Conservation (phyloP, 2,888 invertebrate species). For the Tetragonula carbonaria region DNA sequence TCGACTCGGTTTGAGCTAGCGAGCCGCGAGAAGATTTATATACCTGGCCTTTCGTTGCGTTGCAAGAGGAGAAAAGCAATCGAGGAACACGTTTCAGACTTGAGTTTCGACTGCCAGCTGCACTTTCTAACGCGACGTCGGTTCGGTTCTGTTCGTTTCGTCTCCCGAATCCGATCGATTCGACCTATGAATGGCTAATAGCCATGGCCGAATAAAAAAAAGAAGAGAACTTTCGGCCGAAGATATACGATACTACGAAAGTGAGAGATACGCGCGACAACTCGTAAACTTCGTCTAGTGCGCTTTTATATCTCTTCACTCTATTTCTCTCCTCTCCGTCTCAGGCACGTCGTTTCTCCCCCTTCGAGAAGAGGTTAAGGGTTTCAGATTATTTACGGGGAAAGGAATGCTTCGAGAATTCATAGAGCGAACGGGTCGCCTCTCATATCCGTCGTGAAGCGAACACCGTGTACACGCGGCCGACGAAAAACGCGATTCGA, state of each 20-base stretch:
- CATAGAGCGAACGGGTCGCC: conserved; percentile 58
- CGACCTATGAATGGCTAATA: background rate
- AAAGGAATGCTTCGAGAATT: conserved; percentile 63
- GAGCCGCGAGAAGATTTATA: background rate
- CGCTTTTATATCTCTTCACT: no score
- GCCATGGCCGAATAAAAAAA: background rate
- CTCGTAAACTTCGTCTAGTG: conserved; percentile 5
- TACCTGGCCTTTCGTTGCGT: background rate
- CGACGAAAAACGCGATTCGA: conserved; percentile 62
- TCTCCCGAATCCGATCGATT: background rate
- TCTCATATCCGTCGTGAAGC: conserved; percentile 70
- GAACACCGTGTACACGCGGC: conserved; percentile 63
- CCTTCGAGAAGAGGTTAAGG: conserved; percentile 2
- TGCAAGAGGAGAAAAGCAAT: background rate
- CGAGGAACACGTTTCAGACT: no score
- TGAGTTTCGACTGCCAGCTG: no score
- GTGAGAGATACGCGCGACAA: background rate
- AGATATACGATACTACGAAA: background rate
- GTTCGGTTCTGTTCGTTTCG: background rate
- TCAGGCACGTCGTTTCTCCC: background rate
- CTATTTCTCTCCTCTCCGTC: no score
- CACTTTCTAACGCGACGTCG: background rate
- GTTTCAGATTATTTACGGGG: conserved; percentile 60
- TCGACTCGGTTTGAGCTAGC: conserved; percentile 11
- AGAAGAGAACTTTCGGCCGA: background rate